These are phyloP conservation scores for Temnothorax unifasciatus DNA, from an alignment of 2,888 invertebrate genomes.

Conservation along the genomic window DNA sequence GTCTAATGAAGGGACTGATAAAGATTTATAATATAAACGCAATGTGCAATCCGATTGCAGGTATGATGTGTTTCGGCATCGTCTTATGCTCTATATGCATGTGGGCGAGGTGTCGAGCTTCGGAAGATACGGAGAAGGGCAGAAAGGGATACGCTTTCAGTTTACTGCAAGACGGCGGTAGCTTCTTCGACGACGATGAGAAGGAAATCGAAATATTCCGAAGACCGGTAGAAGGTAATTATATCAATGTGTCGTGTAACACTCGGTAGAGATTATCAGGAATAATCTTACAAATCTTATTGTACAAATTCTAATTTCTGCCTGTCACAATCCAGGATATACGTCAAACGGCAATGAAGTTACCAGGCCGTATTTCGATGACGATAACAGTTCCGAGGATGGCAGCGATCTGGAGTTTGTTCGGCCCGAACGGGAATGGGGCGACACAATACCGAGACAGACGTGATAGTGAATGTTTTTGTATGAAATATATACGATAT, in stretches of 20 bases:
- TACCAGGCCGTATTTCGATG: slow-evolving; percentile 90
- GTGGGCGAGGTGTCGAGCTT: slow-evolving; percentile 87
- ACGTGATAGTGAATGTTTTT: slow-evolving; percentile 60
- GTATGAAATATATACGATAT: slow-evolving; percentile 14
- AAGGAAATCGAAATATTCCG: slow-evolving; percentile 87
- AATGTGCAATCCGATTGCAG: slow-evolving; percentile 83
- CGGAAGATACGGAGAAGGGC: slow-evolving; percentile 82
- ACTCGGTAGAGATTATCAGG: background rate
- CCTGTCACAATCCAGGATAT: slow-evolving; percentile 63
- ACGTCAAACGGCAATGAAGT: slow-evolving; percentile 62
- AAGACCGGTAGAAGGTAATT: slow-evolving; percentile 83
- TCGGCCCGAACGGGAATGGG: slow-evolving; percentile 83
- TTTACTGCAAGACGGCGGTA: slow-evolving; percentile 87
- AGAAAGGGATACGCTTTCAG: slow-evolving; percentile 88
- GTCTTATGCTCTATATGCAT: slow-evolving; percentile 88
- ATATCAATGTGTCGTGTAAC: background rate
- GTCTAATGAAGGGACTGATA: background rate
- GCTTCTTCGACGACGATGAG: slow-evolving; percentile 87
- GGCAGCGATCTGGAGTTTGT: slow-evolving; percentile 89
- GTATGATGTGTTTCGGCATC: slow-evolving; percentile 87
- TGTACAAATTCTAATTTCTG: slow-evolving; percentile 17
- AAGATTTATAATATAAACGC: slow-evolving; percentile 23
- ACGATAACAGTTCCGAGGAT: slow-evolving; percentile 89
- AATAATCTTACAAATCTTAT: background rate
- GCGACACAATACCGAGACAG: slow-evolving; percentile 70